Evolutionary conservation across 2,888 invertebrate genomes (phyloP), one percentile per base, ranked within the genome.

Genomic region (Aproaerema taeniolella): DNA sequence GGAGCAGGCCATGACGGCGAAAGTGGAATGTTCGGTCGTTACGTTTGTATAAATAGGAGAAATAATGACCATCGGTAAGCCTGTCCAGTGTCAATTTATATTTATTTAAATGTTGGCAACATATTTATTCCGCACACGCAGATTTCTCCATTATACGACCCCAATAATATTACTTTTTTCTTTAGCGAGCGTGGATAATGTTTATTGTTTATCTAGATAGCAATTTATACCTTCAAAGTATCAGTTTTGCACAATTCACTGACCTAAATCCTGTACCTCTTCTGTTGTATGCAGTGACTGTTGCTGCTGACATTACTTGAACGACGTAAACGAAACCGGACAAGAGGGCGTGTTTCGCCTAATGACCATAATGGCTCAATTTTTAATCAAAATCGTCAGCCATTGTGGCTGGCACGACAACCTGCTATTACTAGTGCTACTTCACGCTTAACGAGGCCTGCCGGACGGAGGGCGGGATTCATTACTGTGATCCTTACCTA

Each of bases 331-430:
- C 20, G 40, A 11, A 38, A 45, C 31, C 41, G 35, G 41, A 37
- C 38, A 28, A 43, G 42, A 44, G 46, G 42, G 44, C 42, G 51
- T 45, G 36, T 49, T 37, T 25, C 32, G 38, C 32, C 38, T 50
- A 67, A 69, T 64, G 62, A 49, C 52, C 50, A 52, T 67, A 72
- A 71, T 71, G 56, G 51, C 67, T 72, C 68, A 67, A 72, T 72
- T 62, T 70, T 70, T 64, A 68, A 68, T 68, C 54, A 60, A 57
- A 64, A 44, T 42, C 43, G 42, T 53, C 50, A 53, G 40, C 49
- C 33, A 45, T 40, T 44, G 46, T 47, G 42, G 42, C 39, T 40
- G 31, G 43, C 63, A 61, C 62, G 70, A 55, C 62, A 68, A 59
- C 64, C 62, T 52, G 53, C 53, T 61, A 71, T 72, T 72, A 69